phyloP scores from a whole-genome alignment of 1,140 invertebrate species.

The Drosophila orosa region DNA sequence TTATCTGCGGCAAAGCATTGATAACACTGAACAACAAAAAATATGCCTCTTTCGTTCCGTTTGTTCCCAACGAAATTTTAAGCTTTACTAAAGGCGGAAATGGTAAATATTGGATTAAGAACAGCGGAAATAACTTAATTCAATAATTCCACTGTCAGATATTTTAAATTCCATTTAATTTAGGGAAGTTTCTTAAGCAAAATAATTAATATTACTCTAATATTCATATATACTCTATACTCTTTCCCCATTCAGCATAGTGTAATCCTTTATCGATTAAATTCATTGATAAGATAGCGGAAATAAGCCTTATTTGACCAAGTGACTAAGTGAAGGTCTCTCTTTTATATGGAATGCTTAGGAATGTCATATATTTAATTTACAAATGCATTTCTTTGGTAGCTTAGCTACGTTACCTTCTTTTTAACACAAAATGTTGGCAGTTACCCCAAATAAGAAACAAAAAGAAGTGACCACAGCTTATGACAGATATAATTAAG shows the following conservation, averaged over 20 bases:
- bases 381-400: not conserved
- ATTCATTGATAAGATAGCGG: slow-evolving; percentile 21
- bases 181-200: not conserved
- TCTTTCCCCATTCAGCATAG: not conserved
- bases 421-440: slow-evolving; percentile 38
- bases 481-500: slow-evolving; percentile 92
- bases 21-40: slow-evolving; percentile 26
- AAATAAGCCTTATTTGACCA: not conserved
- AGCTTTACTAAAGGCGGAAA: not conserved
- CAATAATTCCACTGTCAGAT: fast-evolving
- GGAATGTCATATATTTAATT: slow-evolving; percentile 3
- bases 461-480: slow-evolving; percentile 92
- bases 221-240: too few species aligned
- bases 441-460: slow-evolving; percentile 86
- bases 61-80: not conserved
- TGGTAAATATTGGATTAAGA: not conserved
- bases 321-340: slow-evolving; percentile 18
- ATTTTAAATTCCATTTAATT: not conserved
- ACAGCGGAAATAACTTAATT: not conserved
- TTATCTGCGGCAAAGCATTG: slow-evolving; percentile 19
- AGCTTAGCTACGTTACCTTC: slow-evolving; percentile 3
- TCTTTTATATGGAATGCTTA: not conserved
- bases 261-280: slow-evolving; percentile 20
- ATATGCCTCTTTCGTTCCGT: not conserved
- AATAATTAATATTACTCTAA: not conserved